Evolutionary conservation across 2,888 invertebrate genomes (phyloP), one percentile per base, ranked within the genome.

Genomic region (Mactromeris polynyma): DNA sequence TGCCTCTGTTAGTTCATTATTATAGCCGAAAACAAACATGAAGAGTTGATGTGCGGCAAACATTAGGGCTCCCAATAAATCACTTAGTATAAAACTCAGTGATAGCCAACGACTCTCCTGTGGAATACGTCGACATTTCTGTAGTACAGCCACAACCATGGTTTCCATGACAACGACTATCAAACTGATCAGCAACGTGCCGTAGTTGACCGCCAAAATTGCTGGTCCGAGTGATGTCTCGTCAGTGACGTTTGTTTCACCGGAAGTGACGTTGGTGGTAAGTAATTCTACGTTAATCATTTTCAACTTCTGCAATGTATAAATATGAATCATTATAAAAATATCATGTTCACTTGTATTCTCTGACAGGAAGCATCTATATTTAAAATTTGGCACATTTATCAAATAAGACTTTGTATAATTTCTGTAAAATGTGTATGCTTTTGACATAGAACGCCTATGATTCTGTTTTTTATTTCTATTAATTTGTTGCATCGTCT

Each of bases 61-160:
- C 3, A 82, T 36, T 14, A 11, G 2, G 2, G 58, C 69, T n/a
- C 40, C 82, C 2, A 40, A n/a, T 40, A 58, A 38, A n/a, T 82
- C 82, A 38, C 82, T 82, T 19, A 82, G 64, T 40, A 82, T 14
- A 40, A 82, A 82, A 69, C 69, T 82, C 9, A 31, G 40, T 9
- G 64, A 64, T 36, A 82, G 38, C 36, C 38, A 36, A 38, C 64
- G 38, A 38, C 38, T n/a, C 11, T 14, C 0, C 0, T n/a, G 38
- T 1, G 64, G 82, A 4, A 82, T 64, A 21, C 64, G 33, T 64
- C 31, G 54, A 26, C 82, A 82, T n/a, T 38, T 82, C 19, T 26
- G 58, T 40, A 82, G 58, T 1, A 82, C 26, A 4, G 6, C 14
- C 2, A 64, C 38, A 36, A 58, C n/a, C 9, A 40, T 31, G 6